phyloP scores from a whole-genome alignment of 2,888 invertebrate species.

The Anorthoa munda region DNA sequence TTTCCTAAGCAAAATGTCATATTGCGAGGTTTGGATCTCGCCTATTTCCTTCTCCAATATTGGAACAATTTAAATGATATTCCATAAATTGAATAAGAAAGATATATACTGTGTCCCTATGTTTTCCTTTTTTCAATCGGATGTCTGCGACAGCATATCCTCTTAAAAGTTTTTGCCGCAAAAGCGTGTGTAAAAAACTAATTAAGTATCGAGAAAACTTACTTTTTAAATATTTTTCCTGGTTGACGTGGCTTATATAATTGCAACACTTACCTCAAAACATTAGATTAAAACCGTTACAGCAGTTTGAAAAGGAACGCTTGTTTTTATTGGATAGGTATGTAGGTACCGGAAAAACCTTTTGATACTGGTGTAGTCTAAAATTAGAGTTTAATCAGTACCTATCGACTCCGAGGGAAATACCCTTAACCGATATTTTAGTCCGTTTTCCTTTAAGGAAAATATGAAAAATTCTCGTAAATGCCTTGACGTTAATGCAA shows the following conservation, averaged over 20 bases:
- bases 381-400: slow-evolving; percentile 21
- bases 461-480: slow-evolving; percentile 23
- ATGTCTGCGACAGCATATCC: not conserved
- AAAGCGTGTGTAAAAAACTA: not conserved
- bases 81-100: too few relatives aligned
- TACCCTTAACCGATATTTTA: slow-evolving; percentile 41
- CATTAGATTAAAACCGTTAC: not conserved
- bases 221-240: not conserved
- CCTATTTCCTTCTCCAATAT: too few relatives aligned
- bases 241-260: not conserved
- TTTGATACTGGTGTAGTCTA: slow-evolving; percentile 1
- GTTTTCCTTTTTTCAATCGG: too few relatives aligned
- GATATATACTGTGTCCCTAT: too few relatives aligned
- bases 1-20: too few relatives aligned
- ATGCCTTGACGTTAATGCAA: slow-evolving; percentile 17
- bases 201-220: not conserved
- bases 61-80: too few relatives aligned
- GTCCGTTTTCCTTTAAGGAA: slow-evolving; percentile 47
- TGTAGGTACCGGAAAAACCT: slow-evolving; percentile 27
- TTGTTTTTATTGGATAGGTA: not conserved
- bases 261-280: not conserved
- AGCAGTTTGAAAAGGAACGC: not conserved
- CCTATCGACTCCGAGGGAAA: slow-evolving; percentile 23
- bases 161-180: not conserved
- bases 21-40: too few relatives aligned